These are phyloP conservation scores for Oryzias curvinotus DNA, from an alignment of 2,113 vertebrate species.

Conservation along the genomic window DNA sequence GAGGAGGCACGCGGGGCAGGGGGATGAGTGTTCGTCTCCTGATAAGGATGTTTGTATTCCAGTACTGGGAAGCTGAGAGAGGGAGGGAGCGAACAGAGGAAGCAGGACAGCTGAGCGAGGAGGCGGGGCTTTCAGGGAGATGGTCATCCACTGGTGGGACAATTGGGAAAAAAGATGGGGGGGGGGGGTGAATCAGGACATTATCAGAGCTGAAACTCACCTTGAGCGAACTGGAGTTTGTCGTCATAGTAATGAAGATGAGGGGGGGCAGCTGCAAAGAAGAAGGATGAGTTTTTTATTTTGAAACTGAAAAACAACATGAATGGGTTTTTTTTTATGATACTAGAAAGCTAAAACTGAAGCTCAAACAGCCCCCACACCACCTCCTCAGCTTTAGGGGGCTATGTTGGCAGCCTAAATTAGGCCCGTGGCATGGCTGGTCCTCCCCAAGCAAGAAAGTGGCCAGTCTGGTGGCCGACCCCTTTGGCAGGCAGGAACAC, in stretches of 20 bases:
- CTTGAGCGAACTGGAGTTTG: conserved; percentile 84
- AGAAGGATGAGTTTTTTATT: neutral
- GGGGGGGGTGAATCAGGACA: conserved; percentile 4
- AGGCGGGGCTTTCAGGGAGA: conserved; percentile 50
- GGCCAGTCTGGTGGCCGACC: conserved; percentile 78
- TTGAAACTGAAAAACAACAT: neutral
- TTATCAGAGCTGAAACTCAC: conserved; percentile 70
- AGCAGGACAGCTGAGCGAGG: conserved; percentile 50
- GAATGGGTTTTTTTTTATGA: conserved; percentile 6
- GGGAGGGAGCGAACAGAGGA: conserved; percentile 29
- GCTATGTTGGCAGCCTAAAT: conserved; percentile 51
- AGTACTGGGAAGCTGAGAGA: conserved; percentile 49
- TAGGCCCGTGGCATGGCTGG: conserved; percentile 42
- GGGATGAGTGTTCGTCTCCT: conserved; percentile 77
- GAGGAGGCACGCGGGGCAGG: conserved; percentile 45
- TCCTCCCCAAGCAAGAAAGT: conserved; percentile 67
- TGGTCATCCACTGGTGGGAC: conserved; percentile 37
- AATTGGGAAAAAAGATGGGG: conserved; percentile 1
- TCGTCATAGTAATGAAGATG: conserved; percentile 84
- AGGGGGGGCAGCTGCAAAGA: conserved; percentile 60
- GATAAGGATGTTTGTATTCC: conserved; percentile 80
- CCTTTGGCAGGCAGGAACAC: conserved; percentile 82
- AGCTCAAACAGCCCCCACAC: conserved; percentile 64
- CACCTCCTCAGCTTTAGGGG: conserved; percentile 21
- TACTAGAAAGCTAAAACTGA: conserved; percentile 54